Evolutionary conservation across 1,140 invertebrate genomes (phyloP).

Genomic region (Lepidotrigona ventralis): DNA sequence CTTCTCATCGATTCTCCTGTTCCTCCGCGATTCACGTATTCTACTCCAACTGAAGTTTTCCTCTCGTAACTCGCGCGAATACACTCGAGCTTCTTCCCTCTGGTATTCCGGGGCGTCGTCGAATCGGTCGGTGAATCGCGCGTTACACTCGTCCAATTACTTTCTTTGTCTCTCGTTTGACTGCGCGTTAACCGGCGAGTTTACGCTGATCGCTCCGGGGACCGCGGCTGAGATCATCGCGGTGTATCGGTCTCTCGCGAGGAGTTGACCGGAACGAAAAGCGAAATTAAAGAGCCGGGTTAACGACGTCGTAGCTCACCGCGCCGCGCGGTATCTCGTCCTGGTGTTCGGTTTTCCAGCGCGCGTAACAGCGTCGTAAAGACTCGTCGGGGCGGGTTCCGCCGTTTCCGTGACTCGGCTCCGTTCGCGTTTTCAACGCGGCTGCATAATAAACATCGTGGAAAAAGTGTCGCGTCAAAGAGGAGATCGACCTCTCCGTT

Average conservation of each 20-base stretch:
- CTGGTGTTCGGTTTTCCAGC: neutral
- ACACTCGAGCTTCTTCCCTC: no score
- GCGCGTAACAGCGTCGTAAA: conserved; percentile 27
- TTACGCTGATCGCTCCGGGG: neutral
- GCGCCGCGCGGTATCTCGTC: neutral
- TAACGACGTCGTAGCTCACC: conserved; percentile 14
- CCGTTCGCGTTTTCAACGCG: neutral
- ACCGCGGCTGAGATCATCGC: neutral
- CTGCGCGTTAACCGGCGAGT: conserved; percentile 2
- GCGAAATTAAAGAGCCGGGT: conserved; percentile 8
- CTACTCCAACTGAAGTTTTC: no score
- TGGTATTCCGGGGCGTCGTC: neutral
- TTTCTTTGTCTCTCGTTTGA: conserved; percentile 40
- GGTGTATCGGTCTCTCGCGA: neutral
- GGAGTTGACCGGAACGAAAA: neutral
- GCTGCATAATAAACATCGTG: conserved; percentile 11
- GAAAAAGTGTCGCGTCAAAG: conserved; percentile 1
- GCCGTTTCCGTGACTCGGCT: conserved; percentile 15
- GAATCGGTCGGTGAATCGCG: conserved; percentile 40
- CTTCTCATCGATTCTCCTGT: no score
- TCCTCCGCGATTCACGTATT: no score
- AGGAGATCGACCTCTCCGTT: conserved; percentile 1
- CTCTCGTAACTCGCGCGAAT: no score
- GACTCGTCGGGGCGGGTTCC: neutral
- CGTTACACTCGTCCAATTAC: conserved; percentile 40